These are phyloP conservation scores for Tympanuchus pallidicinctus DNA, from an alignment of 2,113 vertebrate species.

Conservation along the genomic window DNA sequence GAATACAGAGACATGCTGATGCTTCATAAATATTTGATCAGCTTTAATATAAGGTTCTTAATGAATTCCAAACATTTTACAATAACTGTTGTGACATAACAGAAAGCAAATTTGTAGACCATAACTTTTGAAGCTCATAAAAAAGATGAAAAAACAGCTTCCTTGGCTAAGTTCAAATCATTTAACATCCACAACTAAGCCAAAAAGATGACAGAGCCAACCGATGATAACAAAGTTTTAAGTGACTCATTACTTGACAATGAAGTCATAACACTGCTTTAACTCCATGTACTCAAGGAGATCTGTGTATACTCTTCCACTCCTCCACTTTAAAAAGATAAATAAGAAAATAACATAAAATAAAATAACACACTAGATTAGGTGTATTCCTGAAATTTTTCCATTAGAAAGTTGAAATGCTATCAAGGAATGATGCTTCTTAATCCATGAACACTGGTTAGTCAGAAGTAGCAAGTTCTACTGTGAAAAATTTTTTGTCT, in stretches of 20 bases:
- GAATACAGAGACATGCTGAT: background rate
- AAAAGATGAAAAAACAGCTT: background rate
- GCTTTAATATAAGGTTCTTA: background rate
- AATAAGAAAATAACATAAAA: background rate
- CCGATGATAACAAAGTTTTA: background rate
- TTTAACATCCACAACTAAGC: background rate
- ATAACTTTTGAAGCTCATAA: background rate
- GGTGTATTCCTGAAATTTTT: background rate
- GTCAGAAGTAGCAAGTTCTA: background rate
- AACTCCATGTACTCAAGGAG: background rate
- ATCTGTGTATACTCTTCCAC: background rate
- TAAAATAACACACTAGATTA: background rate
- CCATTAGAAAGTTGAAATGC: background rate
- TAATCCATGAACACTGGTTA: background rate
- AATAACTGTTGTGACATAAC: background rate
- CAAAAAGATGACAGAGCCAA: background rate
- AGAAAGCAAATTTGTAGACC: background rate
- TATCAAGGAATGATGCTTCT: background rate
- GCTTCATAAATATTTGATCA: background rate
- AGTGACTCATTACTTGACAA: background rate
- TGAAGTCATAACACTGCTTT: background rate
- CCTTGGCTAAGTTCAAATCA: background rate
- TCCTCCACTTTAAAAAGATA: background rate
- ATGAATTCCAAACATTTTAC: background rate
- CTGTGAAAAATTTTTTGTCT: background rate